Base-by-base conservation (phyloP, 2,888 invertebrate genomes). In the Dioctria linearis region DNA sequence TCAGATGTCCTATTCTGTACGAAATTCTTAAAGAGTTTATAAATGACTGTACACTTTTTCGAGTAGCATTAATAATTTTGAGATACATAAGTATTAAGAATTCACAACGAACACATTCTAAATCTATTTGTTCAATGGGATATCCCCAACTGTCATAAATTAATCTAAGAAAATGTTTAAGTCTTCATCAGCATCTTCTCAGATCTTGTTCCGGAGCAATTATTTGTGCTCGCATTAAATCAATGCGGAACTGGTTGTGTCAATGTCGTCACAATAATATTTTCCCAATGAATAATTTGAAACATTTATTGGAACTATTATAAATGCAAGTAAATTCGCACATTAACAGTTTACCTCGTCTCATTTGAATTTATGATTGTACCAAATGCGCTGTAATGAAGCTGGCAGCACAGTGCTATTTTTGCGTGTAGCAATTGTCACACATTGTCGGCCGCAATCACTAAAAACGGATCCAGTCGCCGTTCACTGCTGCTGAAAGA, bases 381-480 rank as follows among this genome's bases (percentile, higher is more conserved):
- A 42, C 13, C 51, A 73, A 73, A 73, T n/a, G 11, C 51, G 57
- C 57, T 54, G 42, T 13, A 54, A 40, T 57, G 39, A 37, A 71
- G 51, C 49, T 57, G 13, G 73, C 42, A 57, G 57, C 25, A 25
- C 25, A 25, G 25, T 25, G 25, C 73, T 57, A 57, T 40, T 54
- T 73, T 73, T 57, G 57, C 73, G 73, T 46, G 49, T 54, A 73
- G 37, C 73, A 73, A 73, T 73, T 57, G 51, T 40, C 73, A 42
- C 73, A 57, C 40, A 39, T 11, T 25, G n/a, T 40, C 73, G 42
- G 57, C 73, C 73, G 73, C 73, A 73, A 73, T 57, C 73, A 40
- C 73, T 73, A 73, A 73, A 73, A 73, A 73, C 73, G 73, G 73
- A 73, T 73, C 73, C 54, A 5, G 39, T 73, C 57, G 54, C 13